Evolutionary conservation across 2,113 vertebrate genomes (phyloP).

Genomic region (Ramphastos sulfuratus): DNA sequence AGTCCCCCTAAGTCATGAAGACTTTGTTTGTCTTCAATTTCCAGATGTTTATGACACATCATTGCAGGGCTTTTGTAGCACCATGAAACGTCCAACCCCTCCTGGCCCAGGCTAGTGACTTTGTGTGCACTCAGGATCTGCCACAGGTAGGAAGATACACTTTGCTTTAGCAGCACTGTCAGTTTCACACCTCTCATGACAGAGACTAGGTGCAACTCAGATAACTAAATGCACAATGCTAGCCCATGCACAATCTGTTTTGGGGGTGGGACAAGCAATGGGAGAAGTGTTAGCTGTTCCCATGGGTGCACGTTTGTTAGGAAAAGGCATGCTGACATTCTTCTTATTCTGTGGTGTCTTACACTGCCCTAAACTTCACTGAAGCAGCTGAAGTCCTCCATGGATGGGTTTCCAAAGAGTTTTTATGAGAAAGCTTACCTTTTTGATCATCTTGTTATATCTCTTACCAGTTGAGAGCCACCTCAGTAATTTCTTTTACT

Average conservation of each 20-base stretch:
- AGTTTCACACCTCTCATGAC: background rate
- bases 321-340: background rate
- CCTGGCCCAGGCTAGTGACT: background rate
- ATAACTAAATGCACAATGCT: background rate
- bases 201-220: background rate
- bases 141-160: background rate
- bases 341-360: background rate
- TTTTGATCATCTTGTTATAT: background rate
- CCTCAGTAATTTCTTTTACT: background rate
- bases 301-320: background rate
- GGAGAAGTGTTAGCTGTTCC: background rate
- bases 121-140: background rate
- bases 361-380: background rate
- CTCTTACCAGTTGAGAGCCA: background rate
- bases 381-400: background rate
- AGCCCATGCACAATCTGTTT: background rate
- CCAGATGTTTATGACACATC: background rate
- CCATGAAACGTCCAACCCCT: background rate
- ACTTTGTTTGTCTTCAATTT: background rate
- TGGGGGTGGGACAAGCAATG: rapidly evolving
- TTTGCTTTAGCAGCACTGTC: background rate
- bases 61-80: background rate
- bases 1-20: background rate
- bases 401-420: background rate
- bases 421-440: background rate